These are phyloP conservation scores for Vanessa tameamea DNA, from an alignment of 1,140 invertebrate genomes.

Conservation along the genomic window DNA sequence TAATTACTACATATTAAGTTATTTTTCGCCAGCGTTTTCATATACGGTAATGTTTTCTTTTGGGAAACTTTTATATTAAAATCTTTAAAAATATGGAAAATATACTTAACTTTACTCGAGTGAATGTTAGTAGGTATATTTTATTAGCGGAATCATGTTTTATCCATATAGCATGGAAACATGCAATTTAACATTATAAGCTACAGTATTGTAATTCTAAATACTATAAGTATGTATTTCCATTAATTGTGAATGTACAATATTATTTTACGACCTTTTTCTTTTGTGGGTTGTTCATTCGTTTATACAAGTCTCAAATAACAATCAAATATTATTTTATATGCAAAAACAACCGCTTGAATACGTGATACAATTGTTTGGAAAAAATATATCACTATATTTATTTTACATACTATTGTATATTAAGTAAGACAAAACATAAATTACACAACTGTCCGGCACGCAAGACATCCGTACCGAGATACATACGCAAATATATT, in stretches of 20 bases:
- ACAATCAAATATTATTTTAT: too few species aligned
- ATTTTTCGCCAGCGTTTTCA: too few species aligned
- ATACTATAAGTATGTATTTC: neutral
- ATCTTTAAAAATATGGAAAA: too few species aligned
- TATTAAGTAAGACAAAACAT: neutral
- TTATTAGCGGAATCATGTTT: neutral
- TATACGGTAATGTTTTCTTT: too few species aligned
- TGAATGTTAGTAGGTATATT: neutral
- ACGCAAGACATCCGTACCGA: constrained; percentile 6
- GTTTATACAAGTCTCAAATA: too few species aligned
- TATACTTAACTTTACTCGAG: neutral
- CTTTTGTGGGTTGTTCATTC: too few species aligned
- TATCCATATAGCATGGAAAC: neutral
- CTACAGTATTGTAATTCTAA: neutral
- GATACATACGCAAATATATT: neutral
- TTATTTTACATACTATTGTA: neutral
- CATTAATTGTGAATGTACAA: too few species aligned
- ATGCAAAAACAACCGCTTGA: too few species aligned
- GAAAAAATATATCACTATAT: neutral
- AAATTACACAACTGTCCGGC: neutral
- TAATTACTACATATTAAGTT: too few species aligned
- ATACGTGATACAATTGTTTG: neutral
- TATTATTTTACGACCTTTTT: too few species aligned
- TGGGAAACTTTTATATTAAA: too few species aligned
- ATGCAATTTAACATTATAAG: neutral